These are phyloP conservation scores for Listronotus oregonensis DNA, from an alignment of 1,140 invertebrate species.

Conservation along the genomic window DNA sequence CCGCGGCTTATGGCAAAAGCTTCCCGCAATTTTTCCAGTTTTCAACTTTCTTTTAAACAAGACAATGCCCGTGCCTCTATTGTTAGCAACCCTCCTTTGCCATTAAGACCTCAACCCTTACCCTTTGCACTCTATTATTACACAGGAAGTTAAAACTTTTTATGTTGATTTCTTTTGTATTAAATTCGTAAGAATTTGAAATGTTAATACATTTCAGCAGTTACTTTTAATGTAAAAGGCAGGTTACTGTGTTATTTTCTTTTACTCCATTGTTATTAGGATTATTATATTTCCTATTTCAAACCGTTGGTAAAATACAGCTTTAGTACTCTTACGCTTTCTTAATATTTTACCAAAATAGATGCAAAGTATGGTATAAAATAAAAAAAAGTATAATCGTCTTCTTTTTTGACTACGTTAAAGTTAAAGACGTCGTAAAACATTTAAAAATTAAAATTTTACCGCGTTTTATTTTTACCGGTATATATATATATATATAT, in stretches of 20 bases:
- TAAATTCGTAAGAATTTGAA: constrained; percentile 7
- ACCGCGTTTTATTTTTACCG: no score
- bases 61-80: constrained; percentile 4
- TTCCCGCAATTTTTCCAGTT: constrained; percentile 6
- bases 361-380: no score
- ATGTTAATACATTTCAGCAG: constrained; percentile 8
- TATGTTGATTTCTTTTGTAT: constrained; percentile 18
- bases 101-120: constrained; percentile 1
- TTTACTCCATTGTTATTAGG: no score
- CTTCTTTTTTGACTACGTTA: no score
- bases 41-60: constrained; percentile 6
- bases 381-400: no score
- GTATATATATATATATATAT: no score
- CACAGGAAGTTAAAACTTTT: constrained; percentile 20
- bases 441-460: no score
- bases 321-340: no score
- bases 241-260: constrained; percentile 1
- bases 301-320: no score
- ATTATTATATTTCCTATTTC: no score
- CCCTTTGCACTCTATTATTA: constrained; percentile 19
- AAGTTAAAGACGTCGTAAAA: no score
- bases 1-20: neutral
- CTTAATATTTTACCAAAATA: no score
- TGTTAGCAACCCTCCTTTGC: constrained; percentile 2
- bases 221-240: constrained; percentile 2